A percentile compares a stretch with the other conserved stretches of the same genome.
Evolutionary conservation across 2,113 vertebrate species (phyloP).

Genomic region (Lates calcarifer): DNA sequence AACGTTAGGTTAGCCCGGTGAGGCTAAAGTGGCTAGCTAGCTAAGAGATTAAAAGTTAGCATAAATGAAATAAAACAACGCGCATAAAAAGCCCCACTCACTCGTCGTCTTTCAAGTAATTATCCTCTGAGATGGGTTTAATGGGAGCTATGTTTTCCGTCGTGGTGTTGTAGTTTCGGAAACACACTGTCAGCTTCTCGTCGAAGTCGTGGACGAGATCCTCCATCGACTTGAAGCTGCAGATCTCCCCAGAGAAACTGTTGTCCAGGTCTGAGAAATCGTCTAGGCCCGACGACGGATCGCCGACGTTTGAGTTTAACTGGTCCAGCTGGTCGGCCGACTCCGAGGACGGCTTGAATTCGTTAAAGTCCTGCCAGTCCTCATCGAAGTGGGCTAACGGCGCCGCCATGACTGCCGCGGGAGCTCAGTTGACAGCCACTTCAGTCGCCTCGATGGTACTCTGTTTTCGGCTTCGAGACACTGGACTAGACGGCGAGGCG

Average conservation of each 20-base stretch:
- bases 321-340: slow-evolving; percentile 79
- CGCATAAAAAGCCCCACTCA: slow-evolving; percentile 83
- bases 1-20: slow-evolving; percentile 22
- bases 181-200: slow-evolving; percentile 92
- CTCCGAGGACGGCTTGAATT: slow-evolving; percentile 88
- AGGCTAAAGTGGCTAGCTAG: slow-evolving; percentile 58
- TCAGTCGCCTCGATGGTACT: neutral
- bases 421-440: slow-evolving; percentile 27
- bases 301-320: slow-evolving; percentile 81
- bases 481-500: neutral
- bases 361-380: slow-evolving; percentile 98
- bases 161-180: slow-evolving; percentile 86
- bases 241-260: slow-evolving; percentile 86
- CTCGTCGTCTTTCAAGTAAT: slow-evolving; percentile 93
- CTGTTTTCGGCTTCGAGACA: slow-evolving; percentile 33
- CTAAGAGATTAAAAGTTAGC: slow-evolving; percentile 59
- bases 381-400: slow-evolving; percentile 91
- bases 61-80: neutral
- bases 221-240: slow-evolving; percentile 87
- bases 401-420: slow-evolving; percentile 88
- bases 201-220: slow-evolving; percentile 90
- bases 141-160: slow-evolving; percentile 87
- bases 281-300: slow-evolving; percentile 77
- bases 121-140: slow-evolving; percentile 91
- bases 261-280: slow-evolving; percentile 85